These are phyloP conservation scores for Ranitomeya variabilis DNA, from an alignment of 2,113 vertebrate species.

Conservation along the genomic window DNA sequence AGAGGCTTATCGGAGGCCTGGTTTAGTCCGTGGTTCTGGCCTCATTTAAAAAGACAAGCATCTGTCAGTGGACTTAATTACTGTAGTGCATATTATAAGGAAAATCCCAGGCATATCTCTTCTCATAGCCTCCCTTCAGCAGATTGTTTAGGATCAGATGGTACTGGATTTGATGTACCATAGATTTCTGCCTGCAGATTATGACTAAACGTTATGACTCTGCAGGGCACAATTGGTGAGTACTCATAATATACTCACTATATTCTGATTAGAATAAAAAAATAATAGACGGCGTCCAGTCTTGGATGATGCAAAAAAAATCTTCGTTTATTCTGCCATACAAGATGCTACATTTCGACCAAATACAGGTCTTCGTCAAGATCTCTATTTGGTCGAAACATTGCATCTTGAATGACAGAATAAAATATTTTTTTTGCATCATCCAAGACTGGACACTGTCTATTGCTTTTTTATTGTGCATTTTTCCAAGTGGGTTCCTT, in stretches of 20 bases:
- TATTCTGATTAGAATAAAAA: neutral
- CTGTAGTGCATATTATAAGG: constrained; percentile 5
- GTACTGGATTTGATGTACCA: neutral
- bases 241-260: neutral
- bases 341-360: too few relatives aligned
- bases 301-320: too few relatives aligned
- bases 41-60: constrained; percentile 9
- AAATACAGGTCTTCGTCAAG: too few relatives aligned
- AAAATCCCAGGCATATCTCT: constrained; percentile 15
- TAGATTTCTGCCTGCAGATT: neutral
- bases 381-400: too few relatives aligned
- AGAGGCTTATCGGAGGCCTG: neutral
- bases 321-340: too few relatives aligned
- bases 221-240: neutral
- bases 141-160: constrained; percentile 18
- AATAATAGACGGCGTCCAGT: too few relatives aligned
- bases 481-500: too few relatives aligned
- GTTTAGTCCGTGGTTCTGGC: constrained; percentile 9
- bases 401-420: too few relatives aligned
- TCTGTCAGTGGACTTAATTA: constrained; percentile 19
- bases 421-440: too few relatives aligned
- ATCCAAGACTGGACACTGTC: too few relatives aligned
- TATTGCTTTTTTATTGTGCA: too few relatives aligned
- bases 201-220: neutral
- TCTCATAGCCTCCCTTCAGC: neutral